phyloP scores from a whole-genome alignment of 1,140 invertebrate species.

The Brachionus sp. region DNA sequence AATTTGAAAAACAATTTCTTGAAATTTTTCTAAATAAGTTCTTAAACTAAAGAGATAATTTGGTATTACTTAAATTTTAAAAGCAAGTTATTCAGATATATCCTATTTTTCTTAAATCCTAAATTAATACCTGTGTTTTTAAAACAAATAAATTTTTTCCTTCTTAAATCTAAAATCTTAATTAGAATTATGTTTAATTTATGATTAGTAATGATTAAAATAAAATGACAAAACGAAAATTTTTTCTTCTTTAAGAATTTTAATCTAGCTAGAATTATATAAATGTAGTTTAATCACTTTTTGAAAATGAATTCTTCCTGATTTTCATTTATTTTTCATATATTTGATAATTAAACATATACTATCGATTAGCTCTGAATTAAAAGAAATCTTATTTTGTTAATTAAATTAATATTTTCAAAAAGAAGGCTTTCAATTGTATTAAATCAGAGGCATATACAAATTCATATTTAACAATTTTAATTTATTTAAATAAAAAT shows the following conservation, averaged over 20 bases:
- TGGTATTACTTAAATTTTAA: background rate
- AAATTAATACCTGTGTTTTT: background rate
- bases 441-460: no score
- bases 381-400: no score
- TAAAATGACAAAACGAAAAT: background rate
- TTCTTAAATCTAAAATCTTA: background rate
- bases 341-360: background rate
- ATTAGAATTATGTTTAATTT: background rate
- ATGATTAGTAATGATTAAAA: background rate
- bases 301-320: background rate
- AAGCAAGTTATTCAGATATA: background rate
- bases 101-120: background rate
- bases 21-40: background rate
- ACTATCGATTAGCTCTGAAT: no score
- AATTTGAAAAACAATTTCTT: background rate
- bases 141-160: background rate
- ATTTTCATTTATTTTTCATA: background rate
- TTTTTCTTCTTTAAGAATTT: background rate
- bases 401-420: no score
- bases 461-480: background rate
- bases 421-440: no score
- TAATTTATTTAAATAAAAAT: background rate
- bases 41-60: background rate
- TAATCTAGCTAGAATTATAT: background rate
- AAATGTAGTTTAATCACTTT: background rate